These are phyloP conservation scores for Nymphalis urticae DNA, from an alignment of 2,888 invertebrate species.

Conservation along the genomic window DNA sequence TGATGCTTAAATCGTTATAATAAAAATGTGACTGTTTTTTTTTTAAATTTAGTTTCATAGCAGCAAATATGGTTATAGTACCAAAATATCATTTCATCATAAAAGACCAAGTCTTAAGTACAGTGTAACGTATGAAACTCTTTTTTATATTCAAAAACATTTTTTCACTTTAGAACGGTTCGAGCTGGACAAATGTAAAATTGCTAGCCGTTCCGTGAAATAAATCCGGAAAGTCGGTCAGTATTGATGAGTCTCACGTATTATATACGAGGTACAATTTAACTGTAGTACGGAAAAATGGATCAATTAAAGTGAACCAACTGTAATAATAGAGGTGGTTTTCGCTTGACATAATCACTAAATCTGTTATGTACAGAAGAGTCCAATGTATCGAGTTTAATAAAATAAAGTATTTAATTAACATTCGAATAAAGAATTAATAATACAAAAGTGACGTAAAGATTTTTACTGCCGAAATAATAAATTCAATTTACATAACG, in stretches of 20 bases:
- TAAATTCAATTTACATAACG: no score
- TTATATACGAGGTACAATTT: conserved; percentile 20
- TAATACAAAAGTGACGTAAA: not conserved
- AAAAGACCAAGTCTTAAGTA: no score
- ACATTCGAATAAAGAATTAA: not conserved
- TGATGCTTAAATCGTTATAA: no score
- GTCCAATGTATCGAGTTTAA: not conserved
- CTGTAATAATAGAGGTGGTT: not conserved
- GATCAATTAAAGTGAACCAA: conserved; percentile 1
- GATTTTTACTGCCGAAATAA: no score
- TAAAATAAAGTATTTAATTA: not conserved
- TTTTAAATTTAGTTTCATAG: no score
- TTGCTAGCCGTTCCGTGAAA: conserved; percentile 26
- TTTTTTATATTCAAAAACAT: not conserved
- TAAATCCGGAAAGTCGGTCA: conserved; percentile 31
- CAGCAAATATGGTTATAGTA: no score
- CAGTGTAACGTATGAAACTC: not conserved
- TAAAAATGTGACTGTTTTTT: no score
- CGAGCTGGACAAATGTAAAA: conserved; percentile 20
- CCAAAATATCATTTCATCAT: no score
- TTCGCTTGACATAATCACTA: not conserved
- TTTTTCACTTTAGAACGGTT: conserved; percentile 8
- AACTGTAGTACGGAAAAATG: conserved; percentile 16
- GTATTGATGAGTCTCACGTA: conserved; percentile 30
- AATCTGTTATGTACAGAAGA: not conserved